phyloP scores from a whole-genome alignment of 2,113 vertebrate species.

The Nematolebias whitei region DNA sequence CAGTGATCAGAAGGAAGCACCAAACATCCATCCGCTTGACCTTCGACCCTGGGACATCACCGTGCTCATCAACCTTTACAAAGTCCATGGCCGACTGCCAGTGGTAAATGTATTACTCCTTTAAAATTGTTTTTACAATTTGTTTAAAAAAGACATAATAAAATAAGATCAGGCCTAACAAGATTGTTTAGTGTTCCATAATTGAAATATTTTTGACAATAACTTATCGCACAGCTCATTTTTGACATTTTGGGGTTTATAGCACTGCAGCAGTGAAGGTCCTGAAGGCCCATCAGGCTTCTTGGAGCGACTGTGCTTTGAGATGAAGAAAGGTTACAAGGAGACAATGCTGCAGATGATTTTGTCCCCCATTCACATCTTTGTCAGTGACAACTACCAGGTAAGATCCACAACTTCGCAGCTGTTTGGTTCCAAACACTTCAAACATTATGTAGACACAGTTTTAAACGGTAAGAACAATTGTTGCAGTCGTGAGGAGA shows the following conservation, averaged over 20 bases:
- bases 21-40: constrained; percentile 84
- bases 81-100: constrained; percentile 93
- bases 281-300: constrained; percentile 92
- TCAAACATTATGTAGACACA: no score
- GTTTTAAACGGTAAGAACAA: no score
- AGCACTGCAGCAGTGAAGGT: constrained; percentile 93
- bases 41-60: constrained; percentile 98
- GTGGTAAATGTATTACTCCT: constrained; percentile 79
- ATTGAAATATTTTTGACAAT: neutral
- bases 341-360: constrained; percentile 96
- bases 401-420: constrained; percentile 67
- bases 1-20: constrained; percentile 78
- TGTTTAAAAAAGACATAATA: neutral
- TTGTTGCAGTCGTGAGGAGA: no score
- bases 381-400: constrained; percentile 95
- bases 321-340: constrained; percentile 98
- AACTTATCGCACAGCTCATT: neutral
- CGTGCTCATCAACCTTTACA: constrained; percentile 94
- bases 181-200: neutral
- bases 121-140: neutral
- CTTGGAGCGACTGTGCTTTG: constrained; percentile 94
- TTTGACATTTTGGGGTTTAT: neutral
- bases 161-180: neutral
- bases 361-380: constrained; percentile 91
- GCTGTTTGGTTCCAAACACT: neutral